A percentile compares a stretch with the other conserved stretches of the same genome.
phyloP scores from a whole-genome alignment of 2,888 invertebrate genomes.

The Toxonevra muliebris region DNA sequence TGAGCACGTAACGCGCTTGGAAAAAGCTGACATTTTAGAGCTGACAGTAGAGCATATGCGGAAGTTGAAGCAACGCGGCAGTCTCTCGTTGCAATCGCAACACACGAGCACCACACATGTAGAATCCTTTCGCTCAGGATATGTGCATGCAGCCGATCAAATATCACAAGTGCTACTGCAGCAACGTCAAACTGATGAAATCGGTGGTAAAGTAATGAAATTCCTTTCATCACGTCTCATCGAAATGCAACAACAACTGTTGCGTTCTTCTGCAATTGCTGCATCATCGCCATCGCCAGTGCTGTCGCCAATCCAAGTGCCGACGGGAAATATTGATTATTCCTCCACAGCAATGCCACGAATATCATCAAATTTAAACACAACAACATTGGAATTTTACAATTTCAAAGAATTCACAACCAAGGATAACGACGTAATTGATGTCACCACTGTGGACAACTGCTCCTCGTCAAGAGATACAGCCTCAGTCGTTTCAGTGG shows the following conservation, averaged over 20 bases:
- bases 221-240: constrained; percentile 87
- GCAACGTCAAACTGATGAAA: constrained; percentile 70
- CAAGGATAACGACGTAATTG: constrained; percentile 37
- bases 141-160: constrained; percentile 89
- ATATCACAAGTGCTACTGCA: constrained; percentile 85
- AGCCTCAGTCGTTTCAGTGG: constrained; percentile 53
- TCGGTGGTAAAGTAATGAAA: constrained; percentile 78
- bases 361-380: constrained; percentile 15
- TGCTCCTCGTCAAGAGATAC: constrained; percentile 46
- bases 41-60: constrained; percentile 87
- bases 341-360: constrained; percentile 16
- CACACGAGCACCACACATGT: constrained; percentile 70
- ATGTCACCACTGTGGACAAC: constrained; percentile 50
- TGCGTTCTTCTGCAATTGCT: constrained; percentile 43
- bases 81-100: constrained; percentile 72
- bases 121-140: constrained; percentile 88
- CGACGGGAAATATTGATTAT: constrained; percentile 15
- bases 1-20: constrained; percentile 85
- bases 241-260: constrained; percentile 57
- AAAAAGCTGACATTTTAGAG: constrained; percentile 88
- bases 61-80: constrained; percentile 78
- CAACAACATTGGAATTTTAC: constrained; percentile 20
- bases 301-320: constrained; percentile 15
- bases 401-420: constrained; percentile 9
- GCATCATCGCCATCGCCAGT: not conserved